Evolutionary conservation across 2,797 vertebrate species (phyloP).

Genomic region (Todus mexicanus): DNA sequence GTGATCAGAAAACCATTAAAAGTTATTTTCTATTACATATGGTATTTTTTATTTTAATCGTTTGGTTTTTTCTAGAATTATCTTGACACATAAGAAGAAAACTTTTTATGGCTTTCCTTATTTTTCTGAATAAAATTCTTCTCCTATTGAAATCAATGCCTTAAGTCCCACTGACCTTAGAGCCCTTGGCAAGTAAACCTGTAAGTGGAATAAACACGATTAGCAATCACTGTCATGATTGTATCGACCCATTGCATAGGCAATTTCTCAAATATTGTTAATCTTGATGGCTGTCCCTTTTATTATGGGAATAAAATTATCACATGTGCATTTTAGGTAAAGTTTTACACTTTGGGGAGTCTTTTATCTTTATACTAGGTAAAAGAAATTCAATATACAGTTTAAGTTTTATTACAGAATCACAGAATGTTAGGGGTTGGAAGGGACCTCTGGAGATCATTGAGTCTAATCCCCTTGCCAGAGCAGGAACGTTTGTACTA

Average conservation of each 20-base stretch:
- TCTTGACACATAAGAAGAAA: not conserved
- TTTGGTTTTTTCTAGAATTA: not conserved
- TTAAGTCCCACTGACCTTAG: too few species aligned
- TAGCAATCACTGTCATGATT: too few species aligned
- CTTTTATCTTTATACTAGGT: not conserved
- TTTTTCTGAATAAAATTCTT: not conserved
- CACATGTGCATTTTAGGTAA: not conserved
- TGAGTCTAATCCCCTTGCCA: too few species aligned
- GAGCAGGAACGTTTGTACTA: too few species aligned
- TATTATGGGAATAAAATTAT: not conserved
- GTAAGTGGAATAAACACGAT: too few species aligned
- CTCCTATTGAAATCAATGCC: too few species aligned
- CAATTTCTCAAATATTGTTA: too few species aligned
- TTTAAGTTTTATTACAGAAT: slow-evolving; percentile 58
- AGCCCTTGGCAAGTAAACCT: too few species aligned
- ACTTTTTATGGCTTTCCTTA: not conserved
- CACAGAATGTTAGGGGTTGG: too few species aligned
- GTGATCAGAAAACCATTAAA: not conserved
- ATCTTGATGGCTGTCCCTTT: too few species aligned
- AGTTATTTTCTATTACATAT: not conserved
- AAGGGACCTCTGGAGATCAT: too few species aligned
- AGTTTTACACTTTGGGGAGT: not conserved
- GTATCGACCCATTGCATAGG: too few species aligned
- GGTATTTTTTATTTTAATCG: not conserved
- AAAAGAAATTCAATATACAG: slow-evolving; percentile 31